Conservation (phyloP, 1,140 invertebrate genomes). For the Venturia canescens region DNA sequence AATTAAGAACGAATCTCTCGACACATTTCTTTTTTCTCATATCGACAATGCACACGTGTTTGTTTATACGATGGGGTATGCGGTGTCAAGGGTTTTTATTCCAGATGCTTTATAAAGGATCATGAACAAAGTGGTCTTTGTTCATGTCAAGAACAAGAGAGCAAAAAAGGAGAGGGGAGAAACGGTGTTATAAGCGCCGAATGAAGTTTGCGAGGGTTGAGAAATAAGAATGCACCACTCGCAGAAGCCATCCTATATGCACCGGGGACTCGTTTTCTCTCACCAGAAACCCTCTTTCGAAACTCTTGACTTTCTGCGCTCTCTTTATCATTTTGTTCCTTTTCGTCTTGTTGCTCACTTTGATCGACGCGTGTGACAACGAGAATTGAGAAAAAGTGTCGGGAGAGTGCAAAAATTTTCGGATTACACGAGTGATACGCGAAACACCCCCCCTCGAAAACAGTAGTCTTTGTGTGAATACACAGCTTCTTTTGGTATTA, state of each 20-base stretch:
- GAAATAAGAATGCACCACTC: not conserved
- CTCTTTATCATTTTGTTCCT: not conserved
- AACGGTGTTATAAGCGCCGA: not conserved
- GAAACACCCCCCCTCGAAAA: no score
- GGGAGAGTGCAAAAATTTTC: no score
- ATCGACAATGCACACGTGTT: not conserved
- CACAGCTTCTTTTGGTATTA: no score
- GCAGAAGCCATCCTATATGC: not conserved
- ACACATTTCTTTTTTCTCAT: not conserved
- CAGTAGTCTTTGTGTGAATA: no score
- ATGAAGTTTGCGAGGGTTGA: slow-evolving; percentile 1
- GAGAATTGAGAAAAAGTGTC: not conserved
- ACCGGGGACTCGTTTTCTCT: not conserved
- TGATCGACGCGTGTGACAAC: not conserved
- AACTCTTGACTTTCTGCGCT: not conserved
- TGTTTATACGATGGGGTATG: not conserved
- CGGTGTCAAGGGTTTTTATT: not conserved
- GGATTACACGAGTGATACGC: no score
- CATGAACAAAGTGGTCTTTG: not conserved
- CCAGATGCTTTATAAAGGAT: not conserved
- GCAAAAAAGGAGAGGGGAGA: not conserved
- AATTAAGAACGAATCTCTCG: slow-evolving; percentile 10
- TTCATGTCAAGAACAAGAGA: not conserved
- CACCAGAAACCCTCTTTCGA: not conserved
- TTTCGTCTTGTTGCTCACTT: not conserved